Evolutionary conservation across 1,140 invertebrate species (phyloP).

Genomic region (Drosophila arizonae): DNA sequence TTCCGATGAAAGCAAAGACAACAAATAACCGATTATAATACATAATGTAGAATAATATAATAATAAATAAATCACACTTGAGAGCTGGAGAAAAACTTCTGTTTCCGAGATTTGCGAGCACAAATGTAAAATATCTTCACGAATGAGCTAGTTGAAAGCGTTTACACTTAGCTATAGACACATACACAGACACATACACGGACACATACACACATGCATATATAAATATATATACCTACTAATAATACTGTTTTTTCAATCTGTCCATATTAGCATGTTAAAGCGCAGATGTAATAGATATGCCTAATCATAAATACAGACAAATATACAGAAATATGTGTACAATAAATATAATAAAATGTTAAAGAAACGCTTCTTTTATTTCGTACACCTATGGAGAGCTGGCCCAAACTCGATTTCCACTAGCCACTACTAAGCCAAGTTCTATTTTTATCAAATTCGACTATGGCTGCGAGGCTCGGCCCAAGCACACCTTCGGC

Average conservation of each 20-base stretch:
- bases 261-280: constrained; percentile 48
- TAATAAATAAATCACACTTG: constrained; percentile 36
- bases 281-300: constrained; percentile 19
- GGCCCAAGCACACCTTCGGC: constrained; percentile 23
- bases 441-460: constrained; percentile 10
- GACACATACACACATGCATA: not conserved
- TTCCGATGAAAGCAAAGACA: constrained; percentile 3
- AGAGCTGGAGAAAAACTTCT: constrained; percentile 4
- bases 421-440: not conserved
- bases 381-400: too few species aligned
- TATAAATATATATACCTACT: constrained; percentile 7
- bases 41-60: constrained; percentile 69
- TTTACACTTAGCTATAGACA: not conserved
- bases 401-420: too few species aligned
- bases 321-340: constrained; percentile 31
- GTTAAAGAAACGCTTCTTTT: constrained; percentile 34
- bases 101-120: constrained; percentile 17
- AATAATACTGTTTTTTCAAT: constrained; percentile 35
- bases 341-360: constrained; percentile 75
- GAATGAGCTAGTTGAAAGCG: constrained; percentile 1
- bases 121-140: constrained; percentile 47
- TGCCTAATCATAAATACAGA: constrained; percentile 43
- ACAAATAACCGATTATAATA: constrained; percentile 45
- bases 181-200: not conserved
- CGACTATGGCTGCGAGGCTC: constrained; percentile 4